These are phyloP conservation scores for Panulirus ornatus DNA, from an alignment of 1,140 invertebrate genomes.

Conservation along the genomic window DNA sequence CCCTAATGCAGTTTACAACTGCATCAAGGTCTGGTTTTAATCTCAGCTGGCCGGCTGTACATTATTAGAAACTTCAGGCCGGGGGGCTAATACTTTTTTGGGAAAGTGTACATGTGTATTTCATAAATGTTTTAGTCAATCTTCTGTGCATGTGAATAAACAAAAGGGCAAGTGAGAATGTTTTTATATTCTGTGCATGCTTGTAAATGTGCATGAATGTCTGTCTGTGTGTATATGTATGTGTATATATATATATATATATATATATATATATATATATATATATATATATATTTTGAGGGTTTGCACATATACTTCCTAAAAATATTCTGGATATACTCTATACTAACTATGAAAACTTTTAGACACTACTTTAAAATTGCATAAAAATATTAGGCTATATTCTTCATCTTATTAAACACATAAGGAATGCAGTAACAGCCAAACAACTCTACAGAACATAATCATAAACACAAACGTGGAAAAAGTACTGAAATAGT, in stretches of 20 bases:
- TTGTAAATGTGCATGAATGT: neutral
- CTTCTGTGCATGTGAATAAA: too few relatives aligned
- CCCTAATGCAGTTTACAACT: too few relatives aligned
- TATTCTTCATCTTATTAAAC: neutral
- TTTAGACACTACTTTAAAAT: too few relatives aligned
- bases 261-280: neutral
- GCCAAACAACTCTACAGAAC: conserved; percentile 42
- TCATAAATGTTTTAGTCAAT: too few relatives aligned
- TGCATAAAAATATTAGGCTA: neutral
- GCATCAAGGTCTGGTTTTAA: too few relatives aligned
- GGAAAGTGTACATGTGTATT: too few relatives aligned
- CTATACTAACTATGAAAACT: too few relatives aligned
- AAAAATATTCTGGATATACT: too few relatives aligned
- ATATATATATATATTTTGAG: neutral
- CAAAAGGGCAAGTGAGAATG: too few relatives aligned
- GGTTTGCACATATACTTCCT: neutral
- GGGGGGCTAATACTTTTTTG: too few relatives aligned
- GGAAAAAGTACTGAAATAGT: conserved; percentile 42
- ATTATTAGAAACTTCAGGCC: too few relatives aligned
- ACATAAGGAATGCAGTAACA: conserved; percentile 36
- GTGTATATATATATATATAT: neutral
- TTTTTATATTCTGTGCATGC: neutral
- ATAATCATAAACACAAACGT: conserved; percentile 33
- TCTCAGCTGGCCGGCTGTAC: too few relatives aligned
- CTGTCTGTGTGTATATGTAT: neutral